Conservation (phyloP, 2,888 invertebrate genomes). For the Pollenia angustigena region DNA sequence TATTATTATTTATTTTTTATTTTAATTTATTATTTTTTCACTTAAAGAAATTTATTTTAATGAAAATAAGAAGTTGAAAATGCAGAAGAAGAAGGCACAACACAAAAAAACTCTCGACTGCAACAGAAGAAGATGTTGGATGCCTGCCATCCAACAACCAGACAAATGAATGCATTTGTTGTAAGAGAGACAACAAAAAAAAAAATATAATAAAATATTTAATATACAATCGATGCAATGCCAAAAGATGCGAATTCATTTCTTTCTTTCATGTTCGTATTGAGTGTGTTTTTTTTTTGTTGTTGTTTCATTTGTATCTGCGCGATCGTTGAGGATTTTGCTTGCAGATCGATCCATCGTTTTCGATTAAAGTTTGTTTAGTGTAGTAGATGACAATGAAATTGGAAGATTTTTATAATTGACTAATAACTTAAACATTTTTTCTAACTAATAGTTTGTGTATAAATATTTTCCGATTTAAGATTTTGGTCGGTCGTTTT, state of each 20-base stretch:
- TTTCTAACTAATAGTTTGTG: neutral
- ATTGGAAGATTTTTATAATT: neutral
- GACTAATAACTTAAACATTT: neutral
- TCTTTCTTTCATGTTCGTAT: neutral
- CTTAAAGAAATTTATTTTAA: constrained; percentile 74
- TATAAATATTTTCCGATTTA: too few relatives aligned
- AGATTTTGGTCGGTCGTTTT: too few relatives aligned
- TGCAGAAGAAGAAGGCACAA: neutral
- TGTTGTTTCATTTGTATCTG: neutral
- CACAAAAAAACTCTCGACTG: neutral
- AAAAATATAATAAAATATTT: constrained; percentile 18
- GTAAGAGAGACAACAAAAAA: neutral
- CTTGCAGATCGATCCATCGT: constrained; percentile 9
- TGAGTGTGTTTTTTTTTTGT: neutral
- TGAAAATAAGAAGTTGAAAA: constrained; percentile 56
- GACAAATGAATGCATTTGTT: constrained; percentile 1
- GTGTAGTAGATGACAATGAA: neutral
- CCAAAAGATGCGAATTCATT: constrained; percentile 38
- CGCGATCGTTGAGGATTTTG: neutral
- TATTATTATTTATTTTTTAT: constrained; percentile 68
- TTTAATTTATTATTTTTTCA: constrained; percentile 73
- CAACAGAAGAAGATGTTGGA: constrained; percentile 32
- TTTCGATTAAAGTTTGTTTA: neutral
- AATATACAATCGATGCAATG: constrained; percentile 46
- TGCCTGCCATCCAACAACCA: neutral